Conservation (phyloP, 2,113 vertebrate species). For the Erinaceus europaeus region DNA sequence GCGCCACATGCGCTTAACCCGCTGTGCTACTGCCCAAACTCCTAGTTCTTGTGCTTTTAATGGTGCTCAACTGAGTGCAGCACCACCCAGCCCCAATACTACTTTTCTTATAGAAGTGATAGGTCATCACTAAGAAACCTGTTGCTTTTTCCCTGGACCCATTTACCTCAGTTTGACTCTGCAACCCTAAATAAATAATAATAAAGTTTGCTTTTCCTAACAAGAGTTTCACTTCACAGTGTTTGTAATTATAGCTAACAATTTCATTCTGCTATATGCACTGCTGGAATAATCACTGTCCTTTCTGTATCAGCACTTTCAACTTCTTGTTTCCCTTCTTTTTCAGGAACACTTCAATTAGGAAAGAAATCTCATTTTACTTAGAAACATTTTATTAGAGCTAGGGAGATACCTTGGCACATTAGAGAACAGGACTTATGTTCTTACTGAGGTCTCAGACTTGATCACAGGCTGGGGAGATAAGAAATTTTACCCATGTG, state of each 20-base stretch:
- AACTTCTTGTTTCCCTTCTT: neutral
- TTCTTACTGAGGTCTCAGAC: no score
- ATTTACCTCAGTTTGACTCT: neutral
- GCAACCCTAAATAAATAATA: neutral
- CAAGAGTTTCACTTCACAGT: neutral
- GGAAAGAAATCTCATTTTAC: neutral
- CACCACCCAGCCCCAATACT: no score
- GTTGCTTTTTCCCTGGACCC: neutral
- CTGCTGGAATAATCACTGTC: neutral
- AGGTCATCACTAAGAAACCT: no score
- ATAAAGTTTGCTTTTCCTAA: neutral
- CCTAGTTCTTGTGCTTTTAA: no score
- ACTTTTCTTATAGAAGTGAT: no score
- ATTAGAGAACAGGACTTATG: no score
- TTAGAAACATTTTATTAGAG: neutral
- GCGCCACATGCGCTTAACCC: no score
- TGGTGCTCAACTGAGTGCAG: no score
- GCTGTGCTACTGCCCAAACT: no score
- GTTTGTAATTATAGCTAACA: neutral
- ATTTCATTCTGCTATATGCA: neutral
- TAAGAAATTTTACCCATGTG: no score
- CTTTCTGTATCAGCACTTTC: neutral
- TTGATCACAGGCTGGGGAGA: no score
- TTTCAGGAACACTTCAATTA: neutral
- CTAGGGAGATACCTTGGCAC: no score